Conservation (phyloP, 2,113 vertebrate species). For the Rhineura floridana region DNA sequence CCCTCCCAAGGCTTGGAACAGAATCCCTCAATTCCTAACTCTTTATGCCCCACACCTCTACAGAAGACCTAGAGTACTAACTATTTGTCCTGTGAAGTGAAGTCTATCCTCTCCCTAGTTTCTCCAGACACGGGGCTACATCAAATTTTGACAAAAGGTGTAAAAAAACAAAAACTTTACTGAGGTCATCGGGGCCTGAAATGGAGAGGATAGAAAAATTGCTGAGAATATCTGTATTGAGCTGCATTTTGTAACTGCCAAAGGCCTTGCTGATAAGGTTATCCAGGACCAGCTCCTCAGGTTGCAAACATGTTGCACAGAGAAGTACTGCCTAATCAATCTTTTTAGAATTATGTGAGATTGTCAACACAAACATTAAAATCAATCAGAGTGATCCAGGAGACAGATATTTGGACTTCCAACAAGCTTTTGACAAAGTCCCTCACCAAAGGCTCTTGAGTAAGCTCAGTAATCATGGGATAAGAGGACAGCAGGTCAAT, state of each 20-base stretch:
- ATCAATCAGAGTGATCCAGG: not conserved
- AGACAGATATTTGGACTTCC: not conserved
- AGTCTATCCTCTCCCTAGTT: not conserved
- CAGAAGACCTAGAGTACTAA: not conserved
- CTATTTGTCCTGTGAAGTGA: not conserved
- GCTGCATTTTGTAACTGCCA: not conserved
- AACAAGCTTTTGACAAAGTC: not conserved
- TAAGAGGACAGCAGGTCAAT: not conserved
- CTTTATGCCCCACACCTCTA: not conserved
- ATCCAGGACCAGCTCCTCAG: not conserved
- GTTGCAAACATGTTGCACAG: not conserved
- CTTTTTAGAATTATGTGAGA: not conserved
- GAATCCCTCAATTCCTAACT: not conserved
- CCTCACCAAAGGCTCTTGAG: not conserved
- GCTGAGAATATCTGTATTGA: not conserved
- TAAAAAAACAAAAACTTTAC: not conserved
- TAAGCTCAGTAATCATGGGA: not conserved
- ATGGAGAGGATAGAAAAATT: not conserved
- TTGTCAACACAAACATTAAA: not conserved
- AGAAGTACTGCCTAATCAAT: not conserved
- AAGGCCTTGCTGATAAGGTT: not conserved
- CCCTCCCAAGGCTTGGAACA: not conserved
- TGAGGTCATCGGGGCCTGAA: not conserved
- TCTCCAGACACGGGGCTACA: not conserved
- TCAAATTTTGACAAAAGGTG: not conserved